Conservation (phyloP, 2,797 vertebrate genomes). For the Neomorphus geoffroyi region DNA sequence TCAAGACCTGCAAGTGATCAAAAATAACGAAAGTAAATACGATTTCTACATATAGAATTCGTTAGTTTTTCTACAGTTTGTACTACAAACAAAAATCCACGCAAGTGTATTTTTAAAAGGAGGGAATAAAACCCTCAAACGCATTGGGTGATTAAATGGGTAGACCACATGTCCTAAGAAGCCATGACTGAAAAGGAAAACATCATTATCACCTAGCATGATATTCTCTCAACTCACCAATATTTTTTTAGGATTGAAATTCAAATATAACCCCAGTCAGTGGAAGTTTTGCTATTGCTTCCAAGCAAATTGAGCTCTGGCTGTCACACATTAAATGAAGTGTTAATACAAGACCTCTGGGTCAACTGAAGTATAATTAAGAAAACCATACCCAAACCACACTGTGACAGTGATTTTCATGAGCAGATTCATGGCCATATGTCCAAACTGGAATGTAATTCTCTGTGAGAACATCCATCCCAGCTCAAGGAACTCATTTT, state of each 20-base stretch:
- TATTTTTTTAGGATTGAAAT: not conserved
- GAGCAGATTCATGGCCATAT: not conserved
- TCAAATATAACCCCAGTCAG: not conserved
- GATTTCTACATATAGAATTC: not conserved
- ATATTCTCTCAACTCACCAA: not conserved
- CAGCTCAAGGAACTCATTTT: not conserved
- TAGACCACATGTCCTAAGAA: not conserved
- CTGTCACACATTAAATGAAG: not conserved
- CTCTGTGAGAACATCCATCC: not conserved
- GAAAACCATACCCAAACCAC: constrained; percentile 21
- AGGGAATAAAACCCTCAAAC: not conserved
- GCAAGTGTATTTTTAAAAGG: not conserved
- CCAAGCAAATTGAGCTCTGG: not conserved
- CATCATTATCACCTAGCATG: not conserved
- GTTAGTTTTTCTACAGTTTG: not conserved
- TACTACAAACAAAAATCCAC: not conserved
- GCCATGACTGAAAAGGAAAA: not conserved
- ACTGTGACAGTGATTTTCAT: not conserved
- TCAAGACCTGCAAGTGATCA: constrained; percentile 87
- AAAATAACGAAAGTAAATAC: constrained; percentile 26
- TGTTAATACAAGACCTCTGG: not conserved
- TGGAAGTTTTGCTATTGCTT: constrained; percentile 15
- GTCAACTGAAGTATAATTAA: not conserved
- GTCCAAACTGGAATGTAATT: not conserved
- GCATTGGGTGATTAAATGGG: not conserved